Base-by-base conservation (phyloP, 2,113 vertebrate genomes). In the Strigops habroptila region DNA sequence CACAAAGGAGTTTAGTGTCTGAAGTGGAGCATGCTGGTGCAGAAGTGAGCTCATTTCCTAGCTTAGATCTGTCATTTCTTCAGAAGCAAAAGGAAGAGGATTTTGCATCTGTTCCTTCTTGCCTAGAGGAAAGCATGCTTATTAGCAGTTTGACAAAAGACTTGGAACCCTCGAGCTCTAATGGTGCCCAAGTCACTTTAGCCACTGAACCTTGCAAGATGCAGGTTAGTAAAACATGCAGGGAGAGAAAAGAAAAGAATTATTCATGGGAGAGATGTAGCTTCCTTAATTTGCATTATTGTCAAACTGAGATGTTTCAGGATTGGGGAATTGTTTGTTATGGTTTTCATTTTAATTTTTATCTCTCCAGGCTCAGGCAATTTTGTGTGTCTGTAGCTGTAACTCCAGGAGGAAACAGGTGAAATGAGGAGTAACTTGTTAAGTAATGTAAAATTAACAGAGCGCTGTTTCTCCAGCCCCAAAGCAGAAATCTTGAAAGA, bases 41-140 rank as follows among this genome's bases (percentile, higher is more conserved):
- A 80, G 55, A 88, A 37, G 74, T 91, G 85, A 96, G 52, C 49
- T 96, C 86, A 82, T 90, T 95, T 96, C 90, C 85, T 90, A 88
- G 51, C 57, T 75, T 2, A 0, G 67, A 60, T 82, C 81, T 86
- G 70, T 44, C 43, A 6, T 84, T 94, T 88, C 78, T 95, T 96
- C 94, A 86, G 91, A 62, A 88, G 41, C 76, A 86, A 37, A 84
- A 92, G 62, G 73, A 92, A 84, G 80, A 86, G 30, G 70, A 79
- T 91, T 93, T 89, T 5, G 2, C 52, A 81, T 92, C 90, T 91
- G 48, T 71, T 91, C 55, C 57, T 91, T 88, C 79, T 86, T 59
- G 71, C 82, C 75, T 75, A 9, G 49, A 86, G 60, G 68, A 92
- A 76, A 75, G 53, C 63, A 52, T 2, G 2, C 53, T 60, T 64